Percentiles rank a stretch among this genome's conserved stretches.
These are phyloP conservation scores for Enhydra lutris DNA, from an alignment of 2,113 vertebrate species.

Conservation along the genomic window DNA sequence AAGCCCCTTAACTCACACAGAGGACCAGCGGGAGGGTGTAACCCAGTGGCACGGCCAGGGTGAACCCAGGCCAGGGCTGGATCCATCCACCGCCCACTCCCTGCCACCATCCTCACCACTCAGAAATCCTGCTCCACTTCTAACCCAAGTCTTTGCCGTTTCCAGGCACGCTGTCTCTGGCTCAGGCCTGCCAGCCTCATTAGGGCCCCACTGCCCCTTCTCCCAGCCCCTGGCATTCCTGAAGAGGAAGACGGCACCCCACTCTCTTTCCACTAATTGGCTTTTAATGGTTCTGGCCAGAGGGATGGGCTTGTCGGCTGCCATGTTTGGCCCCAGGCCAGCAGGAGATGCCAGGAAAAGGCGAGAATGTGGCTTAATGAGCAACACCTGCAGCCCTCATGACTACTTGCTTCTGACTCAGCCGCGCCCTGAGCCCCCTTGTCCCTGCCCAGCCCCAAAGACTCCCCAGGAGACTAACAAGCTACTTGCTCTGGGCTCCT, in stretches of 20 bases:
- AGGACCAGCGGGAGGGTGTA: not conserved
- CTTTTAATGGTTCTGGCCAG: slow-evolving; percentile 79
- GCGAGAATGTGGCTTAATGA: slow-evolving; percentile 42
- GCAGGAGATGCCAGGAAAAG: not conserved
- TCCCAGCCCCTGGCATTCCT: not conserved
- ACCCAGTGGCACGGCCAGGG: not conserved
- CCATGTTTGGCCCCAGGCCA: slow-evolving; percentile 49
- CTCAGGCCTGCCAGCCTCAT: not conserved
- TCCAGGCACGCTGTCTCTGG: not conserved
- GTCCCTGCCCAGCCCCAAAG: not conserved
- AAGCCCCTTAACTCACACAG: not conserved
- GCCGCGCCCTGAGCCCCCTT: not conserved
- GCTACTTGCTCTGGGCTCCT: not conserved
- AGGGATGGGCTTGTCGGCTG: slow-evolving; percentile 28
- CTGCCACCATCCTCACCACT: not conserved
- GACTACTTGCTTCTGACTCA: not conserved
- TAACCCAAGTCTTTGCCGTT: not conserved
- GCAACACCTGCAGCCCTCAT: slow-evolving; percentile 54
- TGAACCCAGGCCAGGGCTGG: not conserved
- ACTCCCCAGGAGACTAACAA: not conserved
- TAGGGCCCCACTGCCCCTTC: not conserved
- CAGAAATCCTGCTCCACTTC: not conserved
- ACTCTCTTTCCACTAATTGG: slow-evolving; percentile 76
- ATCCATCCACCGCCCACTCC: rapidly evolving
- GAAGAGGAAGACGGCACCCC: not conserved